Base-by-base conservation (phyloP, 2,797 vertebrate species). In the Diplodus puntazzo region DNA sequence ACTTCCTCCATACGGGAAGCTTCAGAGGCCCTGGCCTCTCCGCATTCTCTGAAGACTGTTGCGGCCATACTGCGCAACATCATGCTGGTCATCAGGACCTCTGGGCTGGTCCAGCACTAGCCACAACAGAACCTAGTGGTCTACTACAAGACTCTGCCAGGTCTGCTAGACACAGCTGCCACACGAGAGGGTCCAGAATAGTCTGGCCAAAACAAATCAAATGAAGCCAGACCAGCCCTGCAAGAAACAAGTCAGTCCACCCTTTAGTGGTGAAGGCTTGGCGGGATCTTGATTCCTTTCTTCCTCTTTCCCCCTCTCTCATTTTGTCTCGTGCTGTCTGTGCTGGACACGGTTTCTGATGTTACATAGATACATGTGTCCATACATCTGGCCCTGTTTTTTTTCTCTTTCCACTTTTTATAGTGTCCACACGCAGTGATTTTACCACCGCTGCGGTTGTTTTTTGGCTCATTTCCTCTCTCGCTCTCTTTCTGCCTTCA, bases 111-210 rank as follows among this genome's bases (percentile, higher is more conserved):
- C 83, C 71, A 69, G 46, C 42, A 2, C 73, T 65, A 52, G 80
- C 89, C 91, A 92, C 91, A 94, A 91, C 88, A 91, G 85, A 93
- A 91, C 83, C 75, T 65, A 69, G 84, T 87, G 91, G 91, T 90
- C 87, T 84, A 79, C 76, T 71, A 54, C 81, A 65, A 83, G 73
- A 87, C 77, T 49, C 54, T 85, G 84, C 89, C 89, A 90, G 87
- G 77, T 87, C 83, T 46, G 30, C 86, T 79, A 77, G 81, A 82
- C 59, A 80, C 70, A 66, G 74, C 79, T 46, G 57, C 87, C 63
- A 58, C 88, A 91, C 53, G 72, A 90, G 61, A 91, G 86, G 86
- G 80, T 88, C 89, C 82, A 84, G 86, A 79, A 81, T 71, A 79
- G 79, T 69, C 48, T 10, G 77, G 79, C 90, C 91, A 93, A 90